A percentile compares a stretch with the other conserved stretches of the same genome.
Evolutionary conservation across 2,113 vertebrate species (phyloP).

Genomic region (Microcebus tavaratra): DNA sequence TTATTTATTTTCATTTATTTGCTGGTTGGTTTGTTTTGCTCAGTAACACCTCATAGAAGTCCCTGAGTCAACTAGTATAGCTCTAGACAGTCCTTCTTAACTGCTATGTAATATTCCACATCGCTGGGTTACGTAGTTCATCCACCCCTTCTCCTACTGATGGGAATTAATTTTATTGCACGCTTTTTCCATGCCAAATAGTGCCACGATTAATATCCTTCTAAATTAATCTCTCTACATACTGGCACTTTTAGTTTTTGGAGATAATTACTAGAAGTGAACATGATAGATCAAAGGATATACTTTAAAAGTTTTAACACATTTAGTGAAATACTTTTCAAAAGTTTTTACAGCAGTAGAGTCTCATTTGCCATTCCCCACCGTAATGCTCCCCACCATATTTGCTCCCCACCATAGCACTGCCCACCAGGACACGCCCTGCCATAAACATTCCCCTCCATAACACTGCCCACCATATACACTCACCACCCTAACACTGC

Average conservation of each 20-base stretch:
- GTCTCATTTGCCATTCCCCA: background rate
- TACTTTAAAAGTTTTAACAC: background rate
- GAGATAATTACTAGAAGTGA: background rate
- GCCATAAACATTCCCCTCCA: background rate
- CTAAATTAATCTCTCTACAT: background rate
- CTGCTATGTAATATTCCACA: too few relatives aligned
- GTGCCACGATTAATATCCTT: background rate
- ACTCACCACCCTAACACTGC: too few relatives aligned
- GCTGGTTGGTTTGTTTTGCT: background rate
- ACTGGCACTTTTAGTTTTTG: background rate
- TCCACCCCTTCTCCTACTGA: background rate
- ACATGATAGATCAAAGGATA: background rate
- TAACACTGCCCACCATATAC: too few relatives aligned
- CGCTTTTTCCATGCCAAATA: background rate
- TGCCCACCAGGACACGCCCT: background rate
- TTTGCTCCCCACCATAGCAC: too few relatives aligned
- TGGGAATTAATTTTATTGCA: background rate
- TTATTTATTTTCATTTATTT: background rate
- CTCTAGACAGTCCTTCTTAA: background rate
- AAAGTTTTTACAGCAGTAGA: background rate
- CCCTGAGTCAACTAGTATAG: background rate
- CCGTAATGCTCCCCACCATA: background rate
- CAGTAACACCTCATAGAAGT: background rate
- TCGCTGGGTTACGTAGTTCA: background rate
- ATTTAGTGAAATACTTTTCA: background rate